These are phyloP conservation scores for Drosophila bunnanda DNA, from an alignment of 2,888 invertebrate species.

Conservation along the genomic window DNA sequence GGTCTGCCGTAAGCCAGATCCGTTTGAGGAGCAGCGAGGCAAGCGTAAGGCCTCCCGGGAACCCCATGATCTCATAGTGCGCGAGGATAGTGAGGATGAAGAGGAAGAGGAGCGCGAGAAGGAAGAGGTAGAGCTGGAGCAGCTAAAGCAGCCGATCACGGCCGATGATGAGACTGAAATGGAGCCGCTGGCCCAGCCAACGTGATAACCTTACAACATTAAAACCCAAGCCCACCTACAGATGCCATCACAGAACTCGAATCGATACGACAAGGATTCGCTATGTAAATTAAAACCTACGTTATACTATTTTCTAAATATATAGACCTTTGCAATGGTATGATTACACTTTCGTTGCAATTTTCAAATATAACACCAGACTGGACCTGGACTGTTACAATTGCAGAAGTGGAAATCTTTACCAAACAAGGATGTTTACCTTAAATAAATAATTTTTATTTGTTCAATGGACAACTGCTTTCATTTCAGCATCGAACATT, in stretches of 20 bases:
- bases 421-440: slow-evolving; percentile 3
- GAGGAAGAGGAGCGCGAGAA: neutral
- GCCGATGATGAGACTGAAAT: slow-evolving; percentile 42
- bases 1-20: slow-evolving; percentile 92
- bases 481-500: neutral
- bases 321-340: neutral
- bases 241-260: slow-evolving; percentile 33
- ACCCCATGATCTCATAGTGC: slow-evolving; percentile 59
- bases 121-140: neutral
- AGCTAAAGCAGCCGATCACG: neutral
- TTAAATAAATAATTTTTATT: slow-evolving; percentile 29
- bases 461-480: neutral
- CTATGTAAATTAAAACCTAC: neutral
- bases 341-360: neutral
- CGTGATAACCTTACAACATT: slow-evolving; percentile 39
- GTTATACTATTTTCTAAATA: neutral
- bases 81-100: slow-evolving; percentile 32
- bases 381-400: neutral
- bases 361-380: neutral
- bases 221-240: slow-evolving; percentile 27
- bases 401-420: neutral
- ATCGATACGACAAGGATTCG: neutral
- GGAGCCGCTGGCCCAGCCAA: slow-evolving; percentile 38
- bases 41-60: slow-evolving; percentile 42
- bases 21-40: slow-evolving; percentile 30